phyloP scores from a whole-genome alignment of 2,888 invertebrate genomes.

The Stenotaenia linearis region DNA sequence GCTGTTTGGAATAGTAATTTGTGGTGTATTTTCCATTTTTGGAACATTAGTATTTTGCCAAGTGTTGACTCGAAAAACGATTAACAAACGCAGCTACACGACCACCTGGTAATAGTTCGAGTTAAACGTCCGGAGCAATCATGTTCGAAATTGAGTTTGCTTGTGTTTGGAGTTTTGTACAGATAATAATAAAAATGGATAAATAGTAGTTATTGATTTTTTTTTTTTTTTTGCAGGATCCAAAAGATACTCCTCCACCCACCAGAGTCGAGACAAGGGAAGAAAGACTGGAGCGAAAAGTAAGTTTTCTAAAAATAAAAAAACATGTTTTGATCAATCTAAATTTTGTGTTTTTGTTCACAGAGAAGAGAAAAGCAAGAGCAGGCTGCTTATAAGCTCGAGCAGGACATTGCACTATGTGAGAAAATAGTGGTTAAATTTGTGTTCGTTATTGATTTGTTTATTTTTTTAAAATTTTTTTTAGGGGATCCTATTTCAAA shows the following conservation, averaged over 20 bases:
- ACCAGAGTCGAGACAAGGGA: conserved; percentile 91
- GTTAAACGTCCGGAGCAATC: too few relatives aligned
- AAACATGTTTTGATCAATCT: background rate
- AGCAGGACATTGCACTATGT: conserved; percentile 92
- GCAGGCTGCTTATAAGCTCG: conserved; percentile 93
- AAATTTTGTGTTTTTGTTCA: background rate
- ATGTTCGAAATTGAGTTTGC: too few relatives aligned
- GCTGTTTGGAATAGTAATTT: too few relatives aligned
- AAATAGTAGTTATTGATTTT: background rate
- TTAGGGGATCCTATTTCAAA: conserved; percentile 81
- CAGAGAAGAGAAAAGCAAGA: conserved; percentile 84
- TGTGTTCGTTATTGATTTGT: background rate
- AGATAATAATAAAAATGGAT: too few relatives aligned
- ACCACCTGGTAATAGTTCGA: too few relatives aligned
- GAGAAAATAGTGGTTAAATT: too few relatives aligned
- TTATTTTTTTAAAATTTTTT: conserved; percentile 13
- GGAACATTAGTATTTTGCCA: too few relatives aligned
- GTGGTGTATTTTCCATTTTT: too few relatives aligned
- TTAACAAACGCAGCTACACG: too few relatives aligned
- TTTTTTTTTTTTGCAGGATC: conserved; percentile 60
- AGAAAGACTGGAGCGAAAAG: conserved; percentile 78
- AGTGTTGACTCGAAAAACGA: too few relatives aligned
- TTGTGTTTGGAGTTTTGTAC: too few relatives aligned
- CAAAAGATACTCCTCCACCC: conserved; percentile 93
- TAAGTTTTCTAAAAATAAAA: conserved; percentile 38